A percentile compares a stretch with the other conserved stretches of the same genome.
Conservation (phyloP, 2,797 vertebrate species). For the Synaphobranchus kaupii region DNA sequence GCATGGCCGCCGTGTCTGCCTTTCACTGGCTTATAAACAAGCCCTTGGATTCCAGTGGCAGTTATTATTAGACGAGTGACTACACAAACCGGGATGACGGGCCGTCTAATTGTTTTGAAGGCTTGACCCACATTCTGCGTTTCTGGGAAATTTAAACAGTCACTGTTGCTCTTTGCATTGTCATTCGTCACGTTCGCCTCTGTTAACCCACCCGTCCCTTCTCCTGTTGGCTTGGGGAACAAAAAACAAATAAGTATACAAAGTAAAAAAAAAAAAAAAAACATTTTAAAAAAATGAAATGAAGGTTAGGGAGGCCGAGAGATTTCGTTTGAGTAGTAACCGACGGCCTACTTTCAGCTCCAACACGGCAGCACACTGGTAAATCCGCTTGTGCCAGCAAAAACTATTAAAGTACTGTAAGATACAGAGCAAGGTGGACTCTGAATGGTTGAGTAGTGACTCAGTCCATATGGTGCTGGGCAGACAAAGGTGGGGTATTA, state of each 20-base stretch:
- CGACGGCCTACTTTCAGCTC: neutral
- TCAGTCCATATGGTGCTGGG: neutral
- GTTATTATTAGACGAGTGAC: slow-evolving; percentile 46
- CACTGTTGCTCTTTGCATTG: neutral
- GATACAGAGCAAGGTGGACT: too few relatives aligned
- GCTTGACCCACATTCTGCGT: slow-evolving; percentile 66
- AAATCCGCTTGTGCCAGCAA: too few relatives aligned
- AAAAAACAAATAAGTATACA: neutral
- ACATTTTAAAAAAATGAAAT: neutral
- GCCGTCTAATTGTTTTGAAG: slow-evolving; percentile 66
- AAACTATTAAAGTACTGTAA: too few relatives aligned
- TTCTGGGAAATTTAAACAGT: neutral
- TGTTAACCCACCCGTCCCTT: neutral
- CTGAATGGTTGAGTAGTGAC: neutral
- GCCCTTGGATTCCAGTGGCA: neutral
- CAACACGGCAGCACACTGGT: too few relatives aligned
- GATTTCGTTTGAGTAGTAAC: neutral
- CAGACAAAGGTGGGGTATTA: neutral
- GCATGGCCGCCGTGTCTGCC: neutral
- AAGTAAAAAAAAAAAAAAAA: neutral
- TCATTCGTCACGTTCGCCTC: neutral
- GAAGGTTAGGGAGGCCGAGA: neutral
- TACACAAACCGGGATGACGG: slow-evolving; percentile 44
- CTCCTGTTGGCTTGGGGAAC: neutral
- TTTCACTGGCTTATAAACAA: neutral